Evolutionary conservation across 2,888 invertebrate genomes (phyloP).

Genomic region (Gymnoscelis rufifasciata): DNA sequence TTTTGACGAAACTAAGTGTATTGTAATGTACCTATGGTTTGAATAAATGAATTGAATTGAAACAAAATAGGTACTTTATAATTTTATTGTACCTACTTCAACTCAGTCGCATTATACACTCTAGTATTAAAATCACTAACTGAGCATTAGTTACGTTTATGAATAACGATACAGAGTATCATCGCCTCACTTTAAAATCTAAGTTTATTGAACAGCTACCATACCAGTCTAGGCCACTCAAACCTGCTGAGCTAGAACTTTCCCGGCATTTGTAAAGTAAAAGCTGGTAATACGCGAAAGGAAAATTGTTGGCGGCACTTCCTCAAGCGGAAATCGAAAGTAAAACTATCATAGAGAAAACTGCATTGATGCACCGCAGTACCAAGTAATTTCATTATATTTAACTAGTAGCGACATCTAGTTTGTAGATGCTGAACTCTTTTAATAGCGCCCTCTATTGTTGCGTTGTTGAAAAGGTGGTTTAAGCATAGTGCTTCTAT

Average conservation of each 20-base stretch:
- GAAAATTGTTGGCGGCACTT: constrained; percentile 65
- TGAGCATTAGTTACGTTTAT: no score
- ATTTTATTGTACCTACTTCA: no score
- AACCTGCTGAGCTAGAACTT: constrained; percentile 34
- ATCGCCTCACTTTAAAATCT: no score
- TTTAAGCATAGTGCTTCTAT: neutral
- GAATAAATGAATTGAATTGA: no score
- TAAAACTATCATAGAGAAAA: constrained; percentile 67
- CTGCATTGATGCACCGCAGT: constrained; percentile 40
- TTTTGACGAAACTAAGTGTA: no score
- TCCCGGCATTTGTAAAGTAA: constrained; percentile 55
- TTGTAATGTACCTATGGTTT: no score
- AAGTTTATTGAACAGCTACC: no score
- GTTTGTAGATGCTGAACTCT: constrained; percentile 17
- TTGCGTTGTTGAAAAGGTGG: neutral
- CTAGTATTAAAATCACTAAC: no score
- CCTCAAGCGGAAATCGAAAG: constrained; percentile 77
- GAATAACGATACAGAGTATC: no score
- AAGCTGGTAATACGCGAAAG: constrained; percentile 65
- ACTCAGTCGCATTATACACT: no score
- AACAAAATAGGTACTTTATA: no score
- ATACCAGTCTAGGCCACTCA: neutral
- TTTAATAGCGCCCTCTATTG: constrained; percentile 45
- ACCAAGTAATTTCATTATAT: constrained; percentile 5
- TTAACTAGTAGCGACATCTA: constrained; percentile 46